phyloP scores from a whole-genome alignment of 2,888 invertebrate species.

The Chaetogeoica ovagalla region DNA sequence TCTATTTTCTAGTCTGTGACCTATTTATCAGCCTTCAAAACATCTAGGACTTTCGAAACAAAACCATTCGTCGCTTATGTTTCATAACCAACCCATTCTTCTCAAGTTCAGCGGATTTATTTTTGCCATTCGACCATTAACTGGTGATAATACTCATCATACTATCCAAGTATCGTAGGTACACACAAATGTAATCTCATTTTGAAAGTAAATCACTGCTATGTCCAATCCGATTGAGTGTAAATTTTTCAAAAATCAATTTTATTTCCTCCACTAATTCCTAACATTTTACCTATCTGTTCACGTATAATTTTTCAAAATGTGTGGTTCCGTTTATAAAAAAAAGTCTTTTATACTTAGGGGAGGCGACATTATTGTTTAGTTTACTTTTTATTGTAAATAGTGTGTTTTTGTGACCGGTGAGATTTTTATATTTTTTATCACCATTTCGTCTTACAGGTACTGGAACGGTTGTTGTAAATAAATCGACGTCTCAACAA shows the following conservation, averaged over 20 bases:
- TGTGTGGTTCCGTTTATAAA: not conserved
- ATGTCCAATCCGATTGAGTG: not conserved
- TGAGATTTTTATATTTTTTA: not conserved
- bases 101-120: not conserved
- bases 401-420: not conserved
- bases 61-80: not conserved
- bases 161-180: not conserved
- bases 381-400: not conserved
- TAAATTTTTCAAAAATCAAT: not conserved
- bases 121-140: not conserved
- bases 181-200: not conserved
- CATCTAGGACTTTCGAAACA: not conserved
- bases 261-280: too few relatives aligned
- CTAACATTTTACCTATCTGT: not conserved
- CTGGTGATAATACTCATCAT: not conserved
- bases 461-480: conserved; percentile 53
- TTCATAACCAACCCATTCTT: not conserved
- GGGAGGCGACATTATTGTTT: not conserved
- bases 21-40: conserved; percentile 19
- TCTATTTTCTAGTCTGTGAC: conserved; percentile 6
- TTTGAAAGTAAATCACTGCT: not conserved
- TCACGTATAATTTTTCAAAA: not conserved
- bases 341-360: not conserved
- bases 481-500: conserved; percentile 50
- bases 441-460: not conserved